Conservation (phyloP, 2,113 vertebrate species). For the Marcusenius ussheri region DNA sequence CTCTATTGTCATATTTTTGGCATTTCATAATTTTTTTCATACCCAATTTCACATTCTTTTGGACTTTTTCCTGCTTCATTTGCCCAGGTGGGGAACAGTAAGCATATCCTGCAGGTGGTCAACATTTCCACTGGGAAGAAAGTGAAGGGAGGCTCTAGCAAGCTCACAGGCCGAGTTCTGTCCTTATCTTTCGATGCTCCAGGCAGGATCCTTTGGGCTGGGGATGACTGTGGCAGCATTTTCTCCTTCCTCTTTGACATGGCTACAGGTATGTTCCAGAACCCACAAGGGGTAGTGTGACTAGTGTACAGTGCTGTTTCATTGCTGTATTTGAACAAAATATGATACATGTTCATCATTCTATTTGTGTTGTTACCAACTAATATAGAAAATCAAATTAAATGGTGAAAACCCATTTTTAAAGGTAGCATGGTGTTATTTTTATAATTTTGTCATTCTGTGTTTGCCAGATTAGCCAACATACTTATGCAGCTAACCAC, state of each 20-base stretch:
- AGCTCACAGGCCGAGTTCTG: slow-evolving; percentile 78
- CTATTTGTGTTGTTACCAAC: neutral
- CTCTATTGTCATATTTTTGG: neutral
- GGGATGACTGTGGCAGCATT: slow-evolving; percentile 81
- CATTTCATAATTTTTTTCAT: neutral
- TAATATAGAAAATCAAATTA: neutral
- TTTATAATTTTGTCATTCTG: neutral
- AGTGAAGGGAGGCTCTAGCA: slow-evolving; percentile 82
- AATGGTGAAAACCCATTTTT: neutral
- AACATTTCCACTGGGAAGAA: slow-evolving; percentile 94
- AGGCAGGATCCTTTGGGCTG: slow-evolving; percentile 84
- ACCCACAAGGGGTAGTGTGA: neutral
- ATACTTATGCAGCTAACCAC: neutral
- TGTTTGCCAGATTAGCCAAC: neutral
- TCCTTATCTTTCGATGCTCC: slow-evolving; percentile 86
- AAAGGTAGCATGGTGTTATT: neutral
- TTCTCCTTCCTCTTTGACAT: slow-evolving; percentile 93
- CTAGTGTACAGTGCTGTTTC: neutral
- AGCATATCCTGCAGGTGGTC: slow-evolving; percentile 81
- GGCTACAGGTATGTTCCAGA: slow-evolving; percentile 68
- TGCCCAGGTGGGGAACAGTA: slow-evolving; percentile 79
- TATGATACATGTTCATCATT: neutral
- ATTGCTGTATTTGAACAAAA: neutral
- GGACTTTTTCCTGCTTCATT: neutral
- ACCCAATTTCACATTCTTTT: neutral